These are phyloP conservation scores for Hirtodrosophila alboralis DNA, from an alignment of 2,888 invertebrate genomes.

Conservation along the genomic window DNA sequence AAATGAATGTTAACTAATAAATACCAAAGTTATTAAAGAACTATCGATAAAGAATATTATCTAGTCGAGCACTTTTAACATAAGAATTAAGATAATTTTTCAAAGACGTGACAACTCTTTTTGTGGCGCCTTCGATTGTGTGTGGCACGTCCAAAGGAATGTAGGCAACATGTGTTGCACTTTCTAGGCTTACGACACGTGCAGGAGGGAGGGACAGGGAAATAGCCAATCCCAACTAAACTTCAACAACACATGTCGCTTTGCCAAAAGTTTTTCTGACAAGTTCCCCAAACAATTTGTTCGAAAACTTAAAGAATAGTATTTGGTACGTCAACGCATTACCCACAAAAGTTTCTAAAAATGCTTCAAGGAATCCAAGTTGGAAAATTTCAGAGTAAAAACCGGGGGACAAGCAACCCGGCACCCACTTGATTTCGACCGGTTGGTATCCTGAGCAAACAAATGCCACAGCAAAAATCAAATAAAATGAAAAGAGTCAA, in stretches of 20 bases:
- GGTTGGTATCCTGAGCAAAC: constrained; percentile 47
- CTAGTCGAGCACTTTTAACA: no score
- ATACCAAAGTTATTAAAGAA: no score
- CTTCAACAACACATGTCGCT: not conserved
- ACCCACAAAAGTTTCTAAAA: not conserved
- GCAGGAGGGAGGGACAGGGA: no score
- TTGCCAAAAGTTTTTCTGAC: constrained; percentile 40
- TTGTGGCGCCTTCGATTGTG: constrained; percentile 1
- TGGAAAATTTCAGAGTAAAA: no score
- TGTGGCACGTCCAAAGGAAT: not conserved
- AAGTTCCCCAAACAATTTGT: constrained; percentile 29
- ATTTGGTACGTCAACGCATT: constrained; percentile 3
- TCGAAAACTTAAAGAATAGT: constrained; percentile 20
- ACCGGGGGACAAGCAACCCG: not conserved
- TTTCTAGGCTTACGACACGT: constrained; percentile 1
- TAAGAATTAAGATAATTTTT: no score
- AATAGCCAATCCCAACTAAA: no score
- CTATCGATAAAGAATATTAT: no score
- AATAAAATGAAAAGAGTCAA: constrained; percentile 56
- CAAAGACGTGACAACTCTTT: not conserved
- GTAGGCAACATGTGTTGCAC: constrained; percentile 43
- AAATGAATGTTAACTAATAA: no score
- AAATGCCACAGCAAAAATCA: constrained; percentile 45
- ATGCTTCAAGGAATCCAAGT: not conserved
- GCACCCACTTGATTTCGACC: not conserved